Evolutionary conservation across 2,113 vertebrate genomes (phyloP), one percentile per base, ranked within the genome.

Genomic region (Dryoscopus gambensis): DNA sequence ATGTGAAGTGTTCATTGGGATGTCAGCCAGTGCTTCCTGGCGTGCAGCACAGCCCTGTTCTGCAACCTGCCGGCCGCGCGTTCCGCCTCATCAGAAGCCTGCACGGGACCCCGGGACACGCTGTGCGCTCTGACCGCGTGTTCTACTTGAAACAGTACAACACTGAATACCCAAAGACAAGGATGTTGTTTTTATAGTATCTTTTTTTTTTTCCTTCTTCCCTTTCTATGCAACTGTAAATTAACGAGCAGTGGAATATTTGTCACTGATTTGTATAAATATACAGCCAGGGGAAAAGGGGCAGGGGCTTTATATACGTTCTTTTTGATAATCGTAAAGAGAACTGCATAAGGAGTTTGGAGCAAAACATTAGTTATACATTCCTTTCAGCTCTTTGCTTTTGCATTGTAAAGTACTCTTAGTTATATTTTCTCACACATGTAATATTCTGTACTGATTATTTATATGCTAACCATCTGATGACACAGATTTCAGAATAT

Each of bases 221-320:
- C 98, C 97, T 98, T 99, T 99, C 99, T 99, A 99, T 99, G 99
- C 99, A 99, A 99, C 93, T 99, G 99, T 99, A 99, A 98, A 99
- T 99, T 98, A 98, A 98, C 88, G 97, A 98, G 98, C 97, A 98
- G 97, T 99, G 98, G 98, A 98, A 98, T 98, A 98, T 98, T 98
- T 98, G 98, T 98, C 98, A 97, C 98, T 98, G 98, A 98, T 98
- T 99, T 98, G 98, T 99, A 98, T 98, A 97, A 98, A 98, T 98
- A 98, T 95, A 97, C 98, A 98, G 97, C 98, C 94, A 79, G 76
- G 98, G 97, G 96, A 97, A 91, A 93, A 92, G 86, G 98, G 97
- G 97, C 85, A 95, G 96, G 98, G 98, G 97, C 97, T 98, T 99
- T 98, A 96, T 99, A 98, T 97, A 94, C 5, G 12, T 97, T 97